These are phyloP conservation scores for Thecophora atra DNA, from an alignment of 2,888 invertebrate genomes.

Conservation along the genomic window DNA sequence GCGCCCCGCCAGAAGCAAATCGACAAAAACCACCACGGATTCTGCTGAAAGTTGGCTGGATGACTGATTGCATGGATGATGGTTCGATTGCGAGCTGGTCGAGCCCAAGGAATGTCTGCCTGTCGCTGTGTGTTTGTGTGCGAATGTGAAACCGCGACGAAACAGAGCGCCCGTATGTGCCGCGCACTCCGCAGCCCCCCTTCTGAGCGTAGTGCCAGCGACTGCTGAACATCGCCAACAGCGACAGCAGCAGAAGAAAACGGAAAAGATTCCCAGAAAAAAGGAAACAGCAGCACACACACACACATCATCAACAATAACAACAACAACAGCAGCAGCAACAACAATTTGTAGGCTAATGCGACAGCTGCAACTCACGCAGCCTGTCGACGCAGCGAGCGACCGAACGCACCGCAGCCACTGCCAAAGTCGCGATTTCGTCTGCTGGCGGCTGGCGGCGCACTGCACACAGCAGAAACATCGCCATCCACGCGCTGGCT, in stretches of 20 bases:
- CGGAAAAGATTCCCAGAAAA: constrained; percentile 28
- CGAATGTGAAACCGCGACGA: not conserved
- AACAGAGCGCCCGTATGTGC: constrained; percentile 20
- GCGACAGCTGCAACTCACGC: constrained; percentile 36
- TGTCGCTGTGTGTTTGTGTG: constrained; percentile 13
- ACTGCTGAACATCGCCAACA: constrained; percentile 8
- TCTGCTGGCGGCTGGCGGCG: constrained; percentile 27
- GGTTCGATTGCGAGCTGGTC: constrained; percentile 2
- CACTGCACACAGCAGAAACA: constrained; percentile 25
- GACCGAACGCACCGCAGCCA: constrained; percentile 6
- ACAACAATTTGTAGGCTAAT: constrained; percentile 32
- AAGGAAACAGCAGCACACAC: constrained; percentile 28
- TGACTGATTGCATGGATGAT: constrained; percentile 2
- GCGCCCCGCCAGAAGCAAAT: constrained; percentile 22
- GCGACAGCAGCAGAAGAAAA: not conserved
- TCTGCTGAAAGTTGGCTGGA: constrained; percentile 16
- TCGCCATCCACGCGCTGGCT: not conserved
- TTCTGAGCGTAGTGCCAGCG: not conserved
- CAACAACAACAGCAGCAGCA: constrained; percentile 29
- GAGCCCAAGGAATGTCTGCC: not conserved
- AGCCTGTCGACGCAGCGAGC: constrained; percentile 33
- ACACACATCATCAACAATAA: not conserved
- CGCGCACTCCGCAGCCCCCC: not conserved
- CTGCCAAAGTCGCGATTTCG: constrained; percentile 2
- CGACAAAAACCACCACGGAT: constrained; percentile 13